Evolutionary conservation across 1,140 invertebrate genomes (phyloP), one percentile per base, ranked within the genome.

Genomic region (Drosophila kanapiae): DNA sequence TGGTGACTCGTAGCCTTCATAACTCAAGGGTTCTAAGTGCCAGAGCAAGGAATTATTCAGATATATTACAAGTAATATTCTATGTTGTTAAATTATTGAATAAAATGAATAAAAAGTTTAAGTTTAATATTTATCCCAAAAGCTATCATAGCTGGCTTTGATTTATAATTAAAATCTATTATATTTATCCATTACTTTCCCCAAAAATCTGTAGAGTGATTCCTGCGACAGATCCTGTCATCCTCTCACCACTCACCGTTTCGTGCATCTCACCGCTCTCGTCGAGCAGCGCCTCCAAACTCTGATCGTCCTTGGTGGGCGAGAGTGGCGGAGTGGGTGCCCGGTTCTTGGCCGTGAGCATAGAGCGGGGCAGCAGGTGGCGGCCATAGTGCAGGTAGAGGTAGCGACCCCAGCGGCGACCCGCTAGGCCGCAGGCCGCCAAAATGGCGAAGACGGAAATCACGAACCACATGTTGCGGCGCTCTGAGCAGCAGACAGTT

Each of bases 201-300:
- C 10, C 0, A 29, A 13, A 14, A 6, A 16, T 16, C n/a, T 18
- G 2, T 13, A 35, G 29, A 35, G 31, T 10, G 10, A 18, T 7
- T 6, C 10, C 9, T 2, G 18, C 0, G 1, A 8, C 0, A n/a
- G 2, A 38, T 38, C n/a, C 35, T 40, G 1, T 8, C 0, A 23
- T 9, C n/a, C 49, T n/a, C 14, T 37, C 29, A 6, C 33, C 56
- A 84, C 91, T 92, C 86, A 92, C 91, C 91, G 91, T 92, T 88
- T 92, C 91, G 29, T 92, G 91, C 91, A 92, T 92, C 71, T 92
- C 91, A 16, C 91, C 78, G 65, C 91, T 91, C 58, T 92, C 91
- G 45, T 92, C 91, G 38, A 92, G 80, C 62, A 91, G 60, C 7
- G 85, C 78, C 70, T 93, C 92, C 71, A 93, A 75, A 65, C 82